Evolutionary conservation across 2,113 vertebrate genomes (phyloP), one percentile per base, ranked within the genome.

Genomic region (Protobothrops flavoviridis): DNA sequence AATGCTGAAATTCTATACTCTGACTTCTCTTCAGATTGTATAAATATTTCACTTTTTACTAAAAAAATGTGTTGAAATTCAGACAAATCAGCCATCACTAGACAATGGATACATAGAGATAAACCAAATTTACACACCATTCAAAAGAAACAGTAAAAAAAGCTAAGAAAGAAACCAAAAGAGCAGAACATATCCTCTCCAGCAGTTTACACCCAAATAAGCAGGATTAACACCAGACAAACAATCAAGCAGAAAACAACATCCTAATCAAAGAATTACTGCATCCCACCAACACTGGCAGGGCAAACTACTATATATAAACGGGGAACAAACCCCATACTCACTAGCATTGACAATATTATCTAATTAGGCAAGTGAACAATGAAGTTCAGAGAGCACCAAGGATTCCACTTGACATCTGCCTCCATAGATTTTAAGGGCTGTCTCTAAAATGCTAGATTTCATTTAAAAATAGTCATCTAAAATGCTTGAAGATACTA

Each of bases 381-480:
- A 81, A 81, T 21, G 20, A 81, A 21, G 33, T 20, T 39, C 33
- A 39, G 33, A 39, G 15, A 81, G 69, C 17, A 21, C 33, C 33
- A 81, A 81, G 33, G 33, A 39, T 33, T 81, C 33, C 33, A 39
- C 17, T 64, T 90, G 92, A 86, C 74, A 87, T 55, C 56, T 93
- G 88, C n/a, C 43, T 56, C 52, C 45, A n/a, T 29, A 52, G n/a
- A 89, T 92, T 61, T 93, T 9, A n/a, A 90, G 48, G 26, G n/a
- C 55, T 93, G 74, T 90, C 86, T 93, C 86, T 57, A 90, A 90
- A 93, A 90, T 93, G 92, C 29, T 57, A 61, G 69, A 50, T 86
- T 90, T 57, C 13, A 29, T 64, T 86, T 86, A 90, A 87, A 85
- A 17, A 55, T 90, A 39, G 56, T 74, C 55, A 90, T 61, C 9